Evolutionary conservation across 1,140 invertebrate genomes (phyloP), one percentile per base, ranked within the genome.

Genomic region (Zeugodacus cucurbitae): DNA sequence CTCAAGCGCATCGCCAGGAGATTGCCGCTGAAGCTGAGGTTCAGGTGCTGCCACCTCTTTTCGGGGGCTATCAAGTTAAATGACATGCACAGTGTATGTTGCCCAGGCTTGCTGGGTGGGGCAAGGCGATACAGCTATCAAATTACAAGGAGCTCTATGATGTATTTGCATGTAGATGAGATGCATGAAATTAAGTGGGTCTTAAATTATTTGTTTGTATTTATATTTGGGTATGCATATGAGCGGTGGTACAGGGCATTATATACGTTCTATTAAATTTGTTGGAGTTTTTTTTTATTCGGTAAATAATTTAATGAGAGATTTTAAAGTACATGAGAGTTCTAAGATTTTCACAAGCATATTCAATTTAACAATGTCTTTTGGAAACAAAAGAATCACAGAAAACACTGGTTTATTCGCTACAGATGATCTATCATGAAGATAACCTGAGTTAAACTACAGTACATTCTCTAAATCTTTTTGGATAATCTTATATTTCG

Each of bases 121-220:
- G 44, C 3, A 29, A 48, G 41, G 10, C 11, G 74, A 48, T 4
- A 29, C n/a, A 48, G 74, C 48, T 48, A 82, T 82, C 74, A 82
- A n/a, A 74, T 74, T 74, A 41, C 67, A 37, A 14, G 67, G 5
- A 10, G 67, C 67, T 37, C 67, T 37, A 37, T 74, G 32, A 74
- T 37, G 20, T 74, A 74, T 74, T 74, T 74, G 67, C 67, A 74
- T 74, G 67, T 20, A 74, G 67, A 74, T 74, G 67, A 74, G 34
- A 37, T 74, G 34, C 67, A 34, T 4, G 34, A 74, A 74, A 74
- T 74, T 74, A 37, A 74, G 34, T 74, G 67, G 34, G 7, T 74
- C 14, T 41, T 74, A 74, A 37, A 74, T 74, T 74, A 74, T 7
- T 3, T 34, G 29, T 67, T n/a, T 64, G 7, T 29, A 20, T 14